Evolutionary conservation across 2,797 vertebrate genomes (phyloP).

Genomic region (Chromobotia macracanthus): DNA sequence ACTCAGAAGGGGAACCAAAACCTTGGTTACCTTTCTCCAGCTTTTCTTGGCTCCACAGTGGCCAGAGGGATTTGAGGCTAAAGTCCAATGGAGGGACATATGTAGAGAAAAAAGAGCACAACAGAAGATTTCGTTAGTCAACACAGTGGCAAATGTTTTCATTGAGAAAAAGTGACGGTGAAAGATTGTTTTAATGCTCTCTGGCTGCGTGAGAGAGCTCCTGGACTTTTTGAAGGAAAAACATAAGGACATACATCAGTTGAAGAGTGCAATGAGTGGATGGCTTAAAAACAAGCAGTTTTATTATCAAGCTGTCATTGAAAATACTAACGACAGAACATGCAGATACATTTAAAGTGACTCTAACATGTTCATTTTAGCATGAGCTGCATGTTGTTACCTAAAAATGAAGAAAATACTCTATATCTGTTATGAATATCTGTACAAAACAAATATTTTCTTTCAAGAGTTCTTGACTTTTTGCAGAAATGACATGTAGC

Average conservation of each 20-base stretch:
- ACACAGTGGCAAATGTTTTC: slow-evolving; percentile 15
- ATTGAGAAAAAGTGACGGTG: slow-evolving; percentile 4
- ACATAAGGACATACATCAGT: slow-evolving; percentile 38
- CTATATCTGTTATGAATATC: slow-evolving; percentile 78
- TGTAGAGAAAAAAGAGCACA: slow-evolving; percentile 34
- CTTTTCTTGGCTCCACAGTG: slow-evolving; percentile 52
- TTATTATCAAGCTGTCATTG: slow-evolving; percentile 42
- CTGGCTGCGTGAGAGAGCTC: slow-evolving; percentile 1
- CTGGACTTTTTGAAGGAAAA: slow-evolving; percentile 45
- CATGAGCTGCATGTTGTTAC: slow-evolving; percentile 86
- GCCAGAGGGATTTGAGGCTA: slow-evolving; percentile 46
- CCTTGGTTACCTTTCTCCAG: slow-evolving; percentile 49
- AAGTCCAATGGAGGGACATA: slow-evolving; percentile 48
- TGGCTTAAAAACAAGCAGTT: slow-evolving; percentile 29
- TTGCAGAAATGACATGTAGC: slow-evolving; percentile 82
- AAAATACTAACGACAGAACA: slow-evolving; percentile 47
- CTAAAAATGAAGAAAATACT: slow-evolving; percentile 44
- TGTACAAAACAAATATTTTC: slow-evolving; percentile 77
- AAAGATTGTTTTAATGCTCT: background rate
- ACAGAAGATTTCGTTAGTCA: slow-evolving; percentile 25
- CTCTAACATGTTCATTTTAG: slow-evolving; percentile 72
- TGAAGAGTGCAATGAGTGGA: slow-evolving; percentile 31
- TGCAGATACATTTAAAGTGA: slow-evolving; percentile 54
- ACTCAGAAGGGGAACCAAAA: slow-evolving; percentile 48
- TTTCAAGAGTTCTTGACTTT: slow-evolving; percentile 77